phyloP scores from a whole-genome alignment of 2,113 vertebrate species.

The Coptodon bakossiorum region DNA sequence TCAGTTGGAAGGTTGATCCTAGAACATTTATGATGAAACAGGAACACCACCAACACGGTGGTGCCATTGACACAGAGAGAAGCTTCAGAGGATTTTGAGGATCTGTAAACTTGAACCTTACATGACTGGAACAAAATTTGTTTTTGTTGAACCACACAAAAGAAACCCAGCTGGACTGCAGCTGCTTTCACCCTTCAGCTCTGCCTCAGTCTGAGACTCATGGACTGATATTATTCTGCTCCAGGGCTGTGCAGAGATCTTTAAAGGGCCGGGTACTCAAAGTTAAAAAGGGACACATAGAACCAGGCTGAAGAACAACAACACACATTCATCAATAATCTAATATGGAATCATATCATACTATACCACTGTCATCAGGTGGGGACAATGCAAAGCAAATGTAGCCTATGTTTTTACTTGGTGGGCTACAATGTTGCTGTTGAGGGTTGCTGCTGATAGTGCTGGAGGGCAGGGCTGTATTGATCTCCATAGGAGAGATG shows the following conservation, averaged over 20 bases:
- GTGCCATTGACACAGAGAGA: no score
- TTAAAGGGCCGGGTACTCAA: fast-evolving
- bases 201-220: background rate
- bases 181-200: background rate
- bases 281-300: background rate
- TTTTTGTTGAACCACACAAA: background rate
- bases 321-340: background rate
- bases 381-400: background rate
- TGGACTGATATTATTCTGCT: background rate
- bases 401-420: background rate
- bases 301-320: background rate
- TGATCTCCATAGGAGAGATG: no score
- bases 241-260: background rate
- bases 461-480: no score
- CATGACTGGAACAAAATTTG: background rate
- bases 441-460: no score
- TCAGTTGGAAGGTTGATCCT: background rate
- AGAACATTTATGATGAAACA: fast-evolving
- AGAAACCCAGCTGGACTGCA: background rate
- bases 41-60: no score
- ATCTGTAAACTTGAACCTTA: no score
- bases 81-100: no score
- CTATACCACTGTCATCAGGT: no score
- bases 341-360: background rate
- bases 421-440: background rate